These are phyloP conservation scores for Leptodactylus fuscus DNA, from an alignment of 2,113 vertebrate species.

Conservation along the genomic window DNA sequence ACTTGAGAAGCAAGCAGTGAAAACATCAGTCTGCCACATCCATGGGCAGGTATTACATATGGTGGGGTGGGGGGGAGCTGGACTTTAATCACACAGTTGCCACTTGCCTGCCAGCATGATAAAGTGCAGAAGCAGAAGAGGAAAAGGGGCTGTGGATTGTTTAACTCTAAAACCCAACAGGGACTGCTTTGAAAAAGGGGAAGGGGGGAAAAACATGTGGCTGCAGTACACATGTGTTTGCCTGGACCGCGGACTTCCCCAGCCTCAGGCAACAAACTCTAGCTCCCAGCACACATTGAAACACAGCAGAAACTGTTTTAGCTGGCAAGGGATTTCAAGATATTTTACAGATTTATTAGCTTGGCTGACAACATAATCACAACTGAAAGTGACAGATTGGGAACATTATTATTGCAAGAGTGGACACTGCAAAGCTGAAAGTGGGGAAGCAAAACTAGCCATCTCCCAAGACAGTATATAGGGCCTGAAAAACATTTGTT, in stretches of 20 bases:
- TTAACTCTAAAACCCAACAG: slow-evolving; percentile 72
- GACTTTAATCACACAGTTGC: slow-evolving; percentile 79
- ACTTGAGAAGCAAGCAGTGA: neutral
- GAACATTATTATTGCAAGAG: slow-evolving; percentile 71
- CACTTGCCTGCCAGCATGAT: slow-evolving; percentile 71
- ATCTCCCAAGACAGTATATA: neutral
- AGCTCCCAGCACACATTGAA: slow-evolving; percentile 68
- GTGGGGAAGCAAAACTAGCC: neutral
- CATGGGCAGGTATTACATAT: slow-evolving; percentile 67
- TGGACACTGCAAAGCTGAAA: neutral
- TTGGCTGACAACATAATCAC: slow-evolving; percentile 77
- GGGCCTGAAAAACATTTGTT: neutral
- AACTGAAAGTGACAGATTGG: slow-evolving; percentile 76
- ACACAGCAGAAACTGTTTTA: slow-evolving; percentile 73
- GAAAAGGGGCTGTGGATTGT: slow-evolving; percentile 64
- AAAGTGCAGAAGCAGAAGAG: slow-evolving; percentile 72
- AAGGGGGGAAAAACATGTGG: slow-evolving; percentile 51
- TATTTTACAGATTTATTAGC: slow-evolving; percentile 78
- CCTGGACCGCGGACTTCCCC: slow-evolving; percentile 64
- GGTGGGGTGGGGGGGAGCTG: slow-evolving; percentile 66
- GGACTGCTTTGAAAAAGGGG: slow-evolving; percentile 60
- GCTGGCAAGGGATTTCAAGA: slow-evolving; percentile 71
- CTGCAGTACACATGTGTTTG: slow-evolving; percentile 58
- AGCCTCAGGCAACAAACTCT: slow-evolving; percentile 66
- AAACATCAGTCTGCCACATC: slow-evolving; percentile 64